Base-by-base conservation (phyloP, 1,140 invertebrate genomes). In the Bombus fervidus region DNA sequence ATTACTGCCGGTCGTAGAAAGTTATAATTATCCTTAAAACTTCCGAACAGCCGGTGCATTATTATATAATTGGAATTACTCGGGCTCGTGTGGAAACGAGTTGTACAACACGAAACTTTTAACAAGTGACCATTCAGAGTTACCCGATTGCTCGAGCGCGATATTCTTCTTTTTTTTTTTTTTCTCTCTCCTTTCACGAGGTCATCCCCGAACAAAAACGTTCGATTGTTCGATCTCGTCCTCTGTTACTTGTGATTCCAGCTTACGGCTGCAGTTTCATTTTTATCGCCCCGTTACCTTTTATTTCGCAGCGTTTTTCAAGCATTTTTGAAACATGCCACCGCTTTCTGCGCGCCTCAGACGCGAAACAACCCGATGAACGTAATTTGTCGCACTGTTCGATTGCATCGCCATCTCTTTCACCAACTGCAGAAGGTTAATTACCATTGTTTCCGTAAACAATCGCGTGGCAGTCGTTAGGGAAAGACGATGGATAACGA, bases 21-120 rank as follows among this genome's bases (percentile, higher is more conserved):
- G 72, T 86, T 82, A 59, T 75, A 86, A 86, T 86, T 82, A 86
- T 76, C 72, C 64, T 68, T 57, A 81, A 76, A 86, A 86, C 72
- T 76, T 37, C 18, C n/a, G 53, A 75, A 76, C 72, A 82, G 69
- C 31, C 64, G 31, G 28, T n/a, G 53, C 62, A 37, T 86, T 82
- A 86, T 75, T 86, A 86, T 62, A 76, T 76, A 76, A 86, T 86
- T 86, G 72, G 72, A 82, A 82, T 82, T 53, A 53, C 15, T 53
- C 47, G 47, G 18, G 18, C 1, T 6, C 47, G 47, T 6, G 18
- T 53, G 47, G 18, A 53, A 53, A 53, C 47, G 47, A 53, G 47
- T 53, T 53, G 47, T 53, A 53, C 47, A 22, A 53, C 81, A 34
- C 15, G 57, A 39, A 81, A 81, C 71, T 85, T 81, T 68, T 85